Evolutionary conservation across 1,140 invertebrate genomes (phyloP), one percentile per base, ranked within the genome.

Genomic region (Teleopsis dalmanni): DNA sequence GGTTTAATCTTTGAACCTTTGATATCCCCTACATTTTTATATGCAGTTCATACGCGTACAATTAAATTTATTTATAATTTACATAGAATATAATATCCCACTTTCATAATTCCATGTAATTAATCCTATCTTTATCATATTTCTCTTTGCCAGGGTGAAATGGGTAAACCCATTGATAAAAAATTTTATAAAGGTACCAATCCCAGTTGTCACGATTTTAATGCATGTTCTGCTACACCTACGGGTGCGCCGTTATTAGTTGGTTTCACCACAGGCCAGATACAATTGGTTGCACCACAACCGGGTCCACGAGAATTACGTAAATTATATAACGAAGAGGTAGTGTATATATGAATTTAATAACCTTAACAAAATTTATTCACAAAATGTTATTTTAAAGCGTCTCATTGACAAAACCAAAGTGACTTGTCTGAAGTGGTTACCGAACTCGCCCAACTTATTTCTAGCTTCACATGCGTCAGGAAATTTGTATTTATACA

Each of bases 191-290:
- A 99, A 77, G 94, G 94, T 61, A 97, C 94, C 54, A 96, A 92
- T 77, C 95, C 95, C 42, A 98, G 95, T 21, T 98, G 95, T 74
- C 96, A 99, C 76, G 95, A 98, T 78, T 98, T 98, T 72, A 98
- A 98, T 78, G 78, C 82, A 51, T 78, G 83, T 48, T 85, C 87
- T 47, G 85, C 89, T 43, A 85, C 83, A 38, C 74, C 76, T 37
- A 90, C 95, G 41, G 86, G 84, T 71, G 85, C 92, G 37, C 85
- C 81, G 33, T 76, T 99, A 48, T 75, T 98, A 56, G 90, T 99
- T 59, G 95, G 96, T 36, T 98, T 98, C 76, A 93, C 91, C 62
- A 95, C 91, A 36, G 96, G 96, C 52, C 93, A 89, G 76, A 93
- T 98, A 66, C 95, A 98, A 73, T 75, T 99, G 48, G 91, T 98